A percentile compares a stretch with the other conserved stretches of the same genome.
Conservation (phyloP, 2,797 vertebrate genomes). For the Poecilia velifera region DNA sequence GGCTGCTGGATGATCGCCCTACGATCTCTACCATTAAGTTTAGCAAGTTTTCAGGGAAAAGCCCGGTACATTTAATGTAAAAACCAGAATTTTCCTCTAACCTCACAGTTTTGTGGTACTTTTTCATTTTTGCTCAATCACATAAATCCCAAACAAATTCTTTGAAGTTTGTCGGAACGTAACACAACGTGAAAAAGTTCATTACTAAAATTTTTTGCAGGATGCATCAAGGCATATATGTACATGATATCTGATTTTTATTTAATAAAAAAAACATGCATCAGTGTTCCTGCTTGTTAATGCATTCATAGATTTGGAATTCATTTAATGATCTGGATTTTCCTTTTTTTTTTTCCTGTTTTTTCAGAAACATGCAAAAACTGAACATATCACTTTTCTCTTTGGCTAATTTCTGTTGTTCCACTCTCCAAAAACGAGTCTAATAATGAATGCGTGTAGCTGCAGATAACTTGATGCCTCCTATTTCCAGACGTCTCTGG, state of each 20-base stretch:
- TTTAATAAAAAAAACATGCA: neutral
- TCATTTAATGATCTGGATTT: neutral
- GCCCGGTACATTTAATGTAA: neutral
- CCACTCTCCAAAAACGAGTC: neutral
- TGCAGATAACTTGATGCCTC: conserved; percentile 7
- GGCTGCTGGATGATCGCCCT: no score
- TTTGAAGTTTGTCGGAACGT: neutral
- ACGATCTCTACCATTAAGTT: no score
- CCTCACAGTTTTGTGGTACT: neutral
- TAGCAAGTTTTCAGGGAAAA: no score
- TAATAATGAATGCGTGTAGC: neutral
- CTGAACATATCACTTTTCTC: neutral
- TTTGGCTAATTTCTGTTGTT: neutral
- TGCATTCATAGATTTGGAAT: neutral
- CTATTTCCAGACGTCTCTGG: neutral
- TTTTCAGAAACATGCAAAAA: neutral
- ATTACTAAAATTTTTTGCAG: neutral
- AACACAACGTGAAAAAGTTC: neutral
- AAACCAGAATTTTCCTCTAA: neutral
- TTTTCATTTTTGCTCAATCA: neutral
- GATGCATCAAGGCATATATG: no score
- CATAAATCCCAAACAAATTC: neutral
- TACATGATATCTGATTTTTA: neutral
- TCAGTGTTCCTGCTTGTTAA: neutral
- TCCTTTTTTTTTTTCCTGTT: neutral